These are phyloP conservation scores for Muntiacus muntjak DNA, from an alignment of 2,113 vertebrate genomes.

Conservation along the genomic window DNA sequence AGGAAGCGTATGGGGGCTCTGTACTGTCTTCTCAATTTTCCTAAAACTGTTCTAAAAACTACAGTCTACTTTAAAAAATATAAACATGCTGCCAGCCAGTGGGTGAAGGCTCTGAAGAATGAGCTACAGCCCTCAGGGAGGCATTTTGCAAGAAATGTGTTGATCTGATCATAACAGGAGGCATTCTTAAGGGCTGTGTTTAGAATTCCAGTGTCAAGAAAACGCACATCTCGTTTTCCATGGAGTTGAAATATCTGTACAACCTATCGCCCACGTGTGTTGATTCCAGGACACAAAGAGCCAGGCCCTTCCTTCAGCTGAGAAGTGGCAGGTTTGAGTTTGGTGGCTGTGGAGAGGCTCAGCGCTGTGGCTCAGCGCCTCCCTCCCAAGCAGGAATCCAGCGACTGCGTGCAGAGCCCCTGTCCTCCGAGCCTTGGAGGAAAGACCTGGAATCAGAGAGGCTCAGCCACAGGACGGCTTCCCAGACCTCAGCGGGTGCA, in stretches of 20 bases:
- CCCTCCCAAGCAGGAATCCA: neutral
- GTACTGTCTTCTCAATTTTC: neutral
- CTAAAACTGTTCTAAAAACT: neutral
- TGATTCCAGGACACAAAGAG: rapidly evolving
- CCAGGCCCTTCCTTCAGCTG: neutral
- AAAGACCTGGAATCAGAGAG: rapidly evolving
- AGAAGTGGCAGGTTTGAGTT: neutral
- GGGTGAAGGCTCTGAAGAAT: neutral
- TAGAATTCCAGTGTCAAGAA: too few relatives aligned
- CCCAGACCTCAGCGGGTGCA: neutral
- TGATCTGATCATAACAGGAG: rapidly evolving
- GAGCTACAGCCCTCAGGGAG: rapidly evolving
- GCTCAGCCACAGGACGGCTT: rapidly evolving
- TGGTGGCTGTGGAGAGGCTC: neutral
- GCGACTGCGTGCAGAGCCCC: neutral
- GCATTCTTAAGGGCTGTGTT: neutral
- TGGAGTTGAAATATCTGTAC: rapidly evolving
- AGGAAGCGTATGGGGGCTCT: rapidly evolving
- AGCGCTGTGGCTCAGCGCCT: rapidly evolving
- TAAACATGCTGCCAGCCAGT: rapidly evolving
- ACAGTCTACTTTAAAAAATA: too few relatives aligned
- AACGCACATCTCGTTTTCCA: rapidly evolving
- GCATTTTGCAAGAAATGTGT: too few relatives aligned
- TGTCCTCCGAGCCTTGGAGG: rapidly evolving
- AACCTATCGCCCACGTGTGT: rapidly evolving